Conservation (phyloP, 2,888 invertebrate species). For the Diarsia rubi region DNA sequence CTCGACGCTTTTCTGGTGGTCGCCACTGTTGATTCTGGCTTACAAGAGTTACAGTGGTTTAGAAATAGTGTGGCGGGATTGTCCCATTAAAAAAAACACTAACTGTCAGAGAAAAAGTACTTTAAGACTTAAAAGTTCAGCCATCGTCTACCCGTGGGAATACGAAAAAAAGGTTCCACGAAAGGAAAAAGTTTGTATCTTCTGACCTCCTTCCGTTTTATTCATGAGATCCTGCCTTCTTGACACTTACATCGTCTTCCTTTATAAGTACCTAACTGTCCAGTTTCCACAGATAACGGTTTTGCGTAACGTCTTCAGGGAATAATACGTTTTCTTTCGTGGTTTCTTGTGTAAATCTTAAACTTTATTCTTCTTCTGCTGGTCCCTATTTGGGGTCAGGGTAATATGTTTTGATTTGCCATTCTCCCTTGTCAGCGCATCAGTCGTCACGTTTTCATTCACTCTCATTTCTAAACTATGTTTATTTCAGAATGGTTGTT, state of each 20-base stretch:
- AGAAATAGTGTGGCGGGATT: too few species aligned
- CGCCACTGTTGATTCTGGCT: too few species aligned
- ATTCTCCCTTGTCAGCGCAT: not conserved
- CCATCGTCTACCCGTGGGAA: not conserved
- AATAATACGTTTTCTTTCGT: conserved; percentile 1
- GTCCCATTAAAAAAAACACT: too few species aligned
- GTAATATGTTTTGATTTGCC: not conserved
- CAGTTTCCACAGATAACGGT: conserved; percentile 7
- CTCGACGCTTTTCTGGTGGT: too few species aligned
- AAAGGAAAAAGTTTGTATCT: not conserved
- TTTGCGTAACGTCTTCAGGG: conserved; percentile 22
- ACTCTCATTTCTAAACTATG: not conserved
- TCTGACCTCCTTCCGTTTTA: conserved; percentile 15
- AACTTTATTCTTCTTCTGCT: conserved; percentile 2
- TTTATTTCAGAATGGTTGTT: not conserved
- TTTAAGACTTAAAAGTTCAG: not conserved
- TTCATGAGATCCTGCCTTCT: conserved; percentile 23
- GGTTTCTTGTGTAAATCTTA: not conserved
- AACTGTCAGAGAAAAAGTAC: too few species aligned
- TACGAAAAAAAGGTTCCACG: not conserved
- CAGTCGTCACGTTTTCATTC: not conserved
- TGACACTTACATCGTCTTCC: conserved; percentile 33
- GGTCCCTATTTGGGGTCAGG: not conserved
- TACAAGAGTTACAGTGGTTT: too few species aligned
- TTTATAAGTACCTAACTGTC: conserved; percentile 27